Conservation (phyloP, 1,140 invertebrate species). For the Alviniconcha marisindica region DNA sequence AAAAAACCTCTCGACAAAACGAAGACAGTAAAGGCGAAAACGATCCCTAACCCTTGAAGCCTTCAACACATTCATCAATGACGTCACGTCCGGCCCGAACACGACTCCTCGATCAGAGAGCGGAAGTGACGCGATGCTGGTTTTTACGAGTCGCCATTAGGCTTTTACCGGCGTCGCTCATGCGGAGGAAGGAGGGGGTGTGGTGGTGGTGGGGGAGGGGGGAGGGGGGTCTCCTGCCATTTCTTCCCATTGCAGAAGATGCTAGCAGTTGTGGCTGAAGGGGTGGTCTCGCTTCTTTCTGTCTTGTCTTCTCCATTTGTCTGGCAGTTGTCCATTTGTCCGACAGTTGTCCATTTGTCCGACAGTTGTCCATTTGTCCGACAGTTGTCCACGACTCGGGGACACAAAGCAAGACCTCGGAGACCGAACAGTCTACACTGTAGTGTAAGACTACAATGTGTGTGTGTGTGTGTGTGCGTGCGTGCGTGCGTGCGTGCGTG, state of each 20-base stretch:
- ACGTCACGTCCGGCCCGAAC: slow-evolving; percentile 11
- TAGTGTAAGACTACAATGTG: no score
- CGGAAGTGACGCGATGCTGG: slow-evolving; percentile 21
- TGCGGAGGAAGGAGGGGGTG: background rate
- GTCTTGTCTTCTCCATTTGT: background rate
- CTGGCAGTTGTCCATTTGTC: background rate
- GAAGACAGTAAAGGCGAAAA: slow-evolving; percentile 25
- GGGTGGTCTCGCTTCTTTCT: no score
- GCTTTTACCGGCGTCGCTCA: slow-evolving; percentile 12
- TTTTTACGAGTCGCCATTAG: slow-evolving; percentile 20
- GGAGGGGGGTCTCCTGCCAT: no score
- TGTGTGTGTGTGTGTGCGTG: slow-evolving; percentile 7
- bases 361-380: background rate
- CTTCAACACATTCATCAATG: slow-evolving; percentile 16
- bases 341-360: background rate
- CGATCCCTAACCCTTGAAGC: slow-evolving; percentile 18
- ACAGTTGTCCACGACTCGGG: no score
- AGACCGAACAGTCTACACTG: no score
- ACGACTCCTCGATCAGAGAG: slow-evolving; percentile 17
- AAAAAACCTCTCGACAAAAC: background rate
- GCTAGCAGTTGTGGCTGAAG: no score
- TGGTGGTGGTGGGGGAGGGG: no score
- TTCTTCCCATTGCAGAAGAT: no score
- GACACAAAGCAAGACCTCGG: no score
- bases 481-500: slow-evolving; percentile 6